These are phyloP conservation scores for Prunella fulvescens DNA, from an alignment of 2,113 vertebrate species.

Conservation along the genomic window DNA sequence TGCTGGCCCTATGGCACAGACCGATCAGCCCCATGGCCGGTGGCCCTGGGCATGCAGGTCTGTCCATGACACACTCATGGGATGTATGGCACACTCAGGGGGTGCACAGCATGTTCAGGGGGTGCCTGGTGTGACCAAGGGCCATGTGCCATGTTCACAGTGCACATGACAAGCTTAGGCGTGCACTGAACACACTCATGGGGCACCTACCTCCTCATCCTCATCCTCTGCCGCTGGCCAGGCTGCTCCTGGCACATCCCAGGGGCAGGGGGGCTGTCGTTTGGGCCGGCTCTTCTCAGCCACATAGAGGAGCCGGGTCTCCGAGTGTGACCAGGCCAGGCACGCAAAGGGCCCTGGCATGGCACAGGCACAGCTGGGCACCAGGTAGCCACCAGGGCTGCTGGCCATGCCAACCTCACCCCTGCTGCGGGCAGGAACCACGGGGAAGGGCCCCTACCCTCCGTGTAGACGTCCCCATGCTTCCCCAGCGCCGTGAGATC, in stretches of 20 bases:
- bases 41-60: neutral
- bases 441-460: constrained; percentile 69
- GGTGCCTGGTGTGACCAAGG: too few relatives aligned
- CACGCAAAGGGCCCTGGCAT: constrained; percentile 88
- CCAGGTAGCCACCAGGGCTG: accelerated
- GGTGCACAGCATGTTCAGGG: accelerated
- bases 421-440: accelerated
- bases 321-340: constrained; percentile 91
- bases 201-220: neutral
- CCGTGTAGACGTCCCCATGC: constrained; percentile 89
- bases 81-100: neutral
- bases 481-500: constrained; percentile 87
- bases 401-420: accelerated
- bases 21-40: accelerated
- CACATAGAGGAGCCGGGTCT: constrained; percentile 89
- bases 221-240: accelerated
- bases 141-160: neutral
- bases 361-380: neutral
- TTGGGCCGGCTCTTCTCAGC: constrained; percentile 88
- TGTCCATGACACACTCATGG: neutral
- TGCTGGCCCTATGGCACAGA: constrained; percentile 78
- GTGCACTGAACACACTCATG: neutral
- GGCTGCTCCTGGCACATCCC: neutral
- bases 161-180: accelerated
- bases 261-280: constrained; percentile 77